Conservation (phyloP, 2,888 invertebrate species). For the Ariolimax columbianus region DNA sequence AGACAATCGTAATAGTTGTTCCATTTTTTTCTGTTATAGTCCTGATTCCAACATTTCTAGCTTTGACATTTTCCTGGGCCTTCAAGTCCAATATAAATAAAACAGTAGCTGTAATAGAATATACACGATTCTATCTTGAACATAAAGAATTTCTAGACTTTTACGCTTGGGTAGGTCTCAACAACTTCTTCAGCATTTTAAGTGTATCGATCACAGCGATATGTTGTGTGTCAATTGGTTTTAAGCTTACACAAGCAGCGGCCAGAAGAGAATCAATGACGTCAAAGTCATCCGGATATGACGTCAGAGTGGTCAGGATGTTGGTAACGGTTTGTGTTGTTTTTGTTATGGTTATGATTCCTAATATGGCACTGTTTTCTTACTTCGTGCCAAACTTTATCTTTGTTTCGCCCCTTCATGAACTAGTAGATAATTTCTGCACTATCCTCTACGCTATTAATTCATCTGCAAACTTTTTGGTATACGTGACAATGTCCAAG, state of each 20-base stretch:
- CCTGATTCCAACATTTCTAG: neutral
- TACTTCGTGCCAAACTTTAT: constrained; percentile 15
- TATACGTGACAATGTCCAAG: constrained; percentile 38
- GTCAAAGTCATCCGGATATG: neutral
- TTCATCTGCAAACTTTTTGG: constrained; percentile 2
- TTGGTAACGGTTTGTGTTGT: constrained; percentile 12
- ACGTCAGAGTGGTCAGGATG: constrained; percentile 20
- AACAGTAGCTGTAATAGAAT: neutral
- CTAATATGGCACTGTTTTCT: neutral
- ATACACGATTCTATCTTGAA: neutral
- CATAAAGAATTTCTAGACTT: constrained; percentile 8
- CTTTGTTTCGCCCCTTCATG: neutral
- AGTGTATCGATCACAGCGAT: neutral
- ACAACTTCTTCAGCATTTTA: neutral
- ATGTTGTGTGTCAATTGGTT: neutral
- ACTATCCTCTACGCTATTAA: neutral
- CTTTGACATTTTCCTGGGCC: neutral
- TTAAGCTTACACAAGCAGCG: neutral
- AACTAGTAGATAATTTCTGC: neutral
- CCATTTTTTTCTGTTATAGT: neutral
- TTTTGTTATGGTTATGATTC: neutral
- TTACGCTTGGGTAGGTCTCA: constrained; percentile 21
- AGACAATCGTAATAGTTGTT: neutral
- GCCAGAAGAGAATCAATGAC: constrained; percentile 4
- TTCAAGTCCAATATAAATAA: neutral